These are phyloP conservation scores for Drosophila ambigua DNA, from an alignment of 1,140 invertebrate species.

Conservation along the genomic window DNA sequence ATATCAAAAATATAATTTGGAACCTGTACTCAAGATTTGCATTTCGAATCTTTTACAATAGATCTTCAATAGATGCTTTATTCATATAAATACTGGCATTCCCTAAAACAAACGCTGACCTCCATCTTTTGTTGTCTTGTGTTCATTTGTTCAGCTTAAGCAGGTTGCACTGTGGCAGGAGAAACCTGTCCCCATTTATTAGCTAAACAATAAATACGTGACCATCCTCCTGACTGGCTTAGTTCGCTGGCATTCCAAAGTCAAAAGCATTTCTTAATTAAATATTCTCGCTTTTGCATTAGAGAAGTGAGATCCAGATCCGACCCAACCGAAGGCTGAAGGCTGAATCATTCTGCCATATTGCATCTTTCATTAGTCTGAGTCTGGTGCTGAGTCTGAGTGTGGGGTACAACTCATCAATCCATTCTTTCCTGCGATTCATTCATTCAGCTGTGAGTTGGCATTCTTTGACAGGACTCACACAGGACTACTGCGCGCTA, in stretches of 20 bases:
- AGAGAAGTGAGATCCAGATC: constrained; percentile 3
- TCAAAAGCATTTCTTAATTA: constrained; percentile 69
- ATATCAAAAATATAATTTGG: too few relatives aligned
- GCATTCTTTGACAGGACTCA: constrained; percentile 2
- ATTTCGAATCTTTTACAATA: not conserved
- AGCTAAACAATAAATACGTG: not conserved
- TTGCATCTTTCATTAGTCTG: constrained; percentile 48
- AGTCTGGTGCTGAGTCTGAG: constrained; percentile 1
- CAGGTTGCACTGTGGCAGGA: too few relatives aligned
- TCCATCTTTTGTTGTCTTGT: too few relatives aligned
- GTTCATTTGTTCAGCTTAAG: too few relatives aligned
- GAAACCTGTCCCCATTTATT: constrained; percentile 12
- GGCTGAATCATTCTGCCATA: constrained; percentile 30
- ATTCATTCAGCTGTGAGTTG: constrained; percentile 21
- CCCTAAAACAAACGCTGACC: too few relatives aligned
- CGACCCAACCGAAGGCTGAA: constrained; percentile 3
- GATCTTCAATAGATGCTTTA: constrained; percentile 2
- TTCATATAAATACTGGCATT: not conserved
- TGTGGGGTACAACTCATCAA: constrained; percentile 10
- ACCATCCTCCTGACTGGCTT: too few relatives aligned
- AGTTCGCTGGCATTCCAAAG: constrained; percentile 16
- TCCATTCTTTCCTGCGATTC: constrained; percentile 14
- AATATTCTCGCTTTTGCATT: constrained; percentile 49
- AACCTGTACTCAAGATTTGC: too few relatives aligned
- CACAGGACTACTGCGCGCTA: not conserved